A percentile compares a stretch with the other conserved stretches of the same genome.
Conservation (phyloP, 1,140 invertebrate species). For the Homarus americanus region DNA sequence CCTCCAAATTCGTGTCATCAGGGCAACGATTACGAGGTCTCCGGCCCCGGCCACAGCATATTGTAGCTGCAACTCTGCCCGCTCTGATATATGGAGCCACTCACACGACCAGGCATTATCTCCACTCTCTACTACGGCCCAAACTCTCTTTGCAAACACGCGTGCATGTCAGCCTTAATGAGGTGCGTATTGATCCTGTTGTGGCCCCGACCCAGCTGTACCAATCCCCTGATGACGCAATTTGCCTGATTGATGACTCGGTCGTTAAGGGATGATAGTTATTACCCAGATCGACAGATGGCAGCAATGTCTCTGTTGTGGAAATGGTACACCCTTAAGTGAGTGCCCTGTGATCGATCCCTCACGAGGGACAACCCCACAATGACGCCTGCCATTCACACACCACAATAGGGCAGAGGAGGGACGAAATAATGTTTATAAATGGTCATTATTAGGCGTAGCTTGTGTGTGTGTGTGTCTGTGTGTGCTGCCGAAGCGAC, state of each 20-base stretch:
- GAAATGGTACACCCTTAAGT: background rate
- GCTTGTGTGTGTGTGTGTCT: too few species aligned
- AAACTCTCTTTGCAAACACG: background rate
- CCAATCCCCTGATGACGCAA: slow-evolving; percentile 30
- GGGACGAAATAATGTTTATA: too few species aligned
- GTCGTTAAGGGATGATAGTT: slow-evolving; percentile 45
- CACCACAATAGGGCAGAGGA: too few species aligned
- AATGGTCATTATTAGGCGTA: too few species aligned
- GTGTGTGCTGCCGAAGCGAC: too few species aligned
- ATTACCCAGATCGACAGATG: slow-evolving; percentile 38
- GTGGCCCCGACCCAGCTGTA: background rate
- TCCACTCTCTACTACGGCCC: background rate
- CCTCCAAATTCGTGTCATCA: too few species aligned
- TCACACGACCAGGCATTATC: background rate
- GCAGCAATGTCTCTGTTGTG: slow-evolving; percentile 23
- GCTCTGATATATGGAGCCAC: background rate
- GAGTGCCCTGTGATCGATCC: background rate
- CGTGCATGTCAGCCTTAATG: background rate
- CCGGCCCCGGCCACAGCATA: too few species aligned
- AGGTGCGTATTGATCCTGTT: background rate
- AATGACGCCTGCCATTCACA: too few species aligned
- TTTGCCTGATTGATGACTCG: slow-evolving; percentile 28
- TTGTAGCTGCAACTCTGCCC: background rate
- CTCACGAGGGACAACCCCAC: too few species aligned
- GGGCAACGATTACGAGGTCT: too few species aligned